These are phyloP conservation scores for Heliconius erato DNA, from an alignment of 2,888 invertebrate genomes.

Conservation along the genomic window DNA sequence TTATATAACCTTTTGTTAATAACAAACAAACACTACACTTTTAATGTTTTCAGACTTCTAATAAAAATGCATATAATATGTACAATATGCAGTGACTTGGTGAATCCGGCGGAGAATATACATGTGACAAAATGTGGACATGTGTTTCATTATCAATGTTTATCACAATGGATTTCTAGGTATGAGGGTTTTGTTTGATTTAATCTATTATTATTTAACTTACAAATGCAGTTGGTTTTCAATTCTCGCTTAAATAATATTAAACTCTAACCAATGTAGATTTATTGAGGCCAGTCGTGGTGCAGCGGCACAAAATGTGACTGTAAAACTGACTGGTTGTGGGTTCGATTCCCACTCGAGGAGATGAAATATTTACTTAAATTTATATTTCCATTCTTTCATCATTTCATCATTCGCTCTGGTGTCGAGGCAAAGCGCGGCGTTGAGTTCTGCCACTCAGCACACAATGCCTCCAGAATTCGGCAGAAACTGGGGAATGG, in stretches of 20 bases:
- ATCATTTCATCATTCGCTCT: too few species aligned
- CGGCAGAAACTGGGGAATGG: too few species aligned
- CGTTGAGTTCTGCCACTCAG: too few species aligned
- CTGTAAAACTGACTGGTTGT: too few species aligned
- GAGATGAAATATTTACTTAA: too few species aligned
- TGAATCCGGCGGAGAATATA: conserved; percentile 86
- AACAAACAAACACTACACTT: neutral
- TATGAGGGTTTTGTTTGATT: conserved; percentile 59
- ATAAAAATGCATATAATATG: conserved; percentile 87
- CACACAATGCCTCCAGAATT: too few species aligned
- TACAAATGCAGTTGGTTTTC: neutral
- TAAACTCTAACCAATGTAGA: too few species aligned
- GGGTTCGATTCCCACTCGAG: too few species aligned
- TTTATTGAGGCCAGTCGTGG: too few species aligned
- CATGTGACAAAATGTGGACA: conserved; percentile 90
- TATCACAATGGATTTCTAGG: conserved; percentile 90
- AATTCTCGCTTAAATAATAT: neutral
- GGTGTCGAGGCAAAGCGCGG: too few species aligned
- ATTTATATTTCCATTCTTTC: too few species aligned
- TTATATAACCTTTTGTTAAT: neutral
- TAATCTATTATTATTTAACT: neutral
- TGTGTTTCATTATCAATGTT: conserved; percentile 88
- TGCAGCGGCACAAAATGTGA: too few species aligned
- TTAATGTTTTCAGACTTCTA: conserved; percentile 41
- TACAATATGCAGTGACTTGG: conserved; percentile 89